These are phyloP conservation scores for Sphyrna mokarran DNA, from an alignment of 2,113 vertebrate genomes.

Conservation along the genomic window DNA sequence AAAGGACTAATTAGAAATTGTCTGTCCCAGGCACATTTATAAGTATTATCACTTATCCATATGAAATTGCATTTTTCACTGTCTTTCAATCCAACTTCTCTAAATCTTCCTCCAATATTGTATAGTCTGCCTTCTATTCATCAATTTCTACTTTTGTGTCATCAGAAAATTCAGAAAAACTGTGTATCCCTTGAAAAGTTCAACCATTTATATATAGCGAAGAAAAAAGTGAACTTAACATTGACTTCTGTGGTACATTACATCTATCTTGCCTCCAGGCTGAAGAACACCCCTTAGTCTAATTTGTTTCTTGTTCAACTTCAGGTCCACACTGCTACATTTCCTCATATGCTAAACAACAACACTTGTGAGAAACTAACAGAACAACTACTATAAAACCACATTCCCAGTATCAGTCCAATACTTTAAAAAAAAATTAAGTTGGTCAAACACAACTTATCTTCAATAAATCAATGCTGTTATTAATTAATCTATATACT, in stretches of 20 bases:
- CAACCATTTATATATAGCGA: background rate
- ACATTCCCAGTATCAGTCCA: background rate
- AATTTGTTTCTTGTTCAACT: background rate
- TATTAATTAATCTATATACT: background rate
- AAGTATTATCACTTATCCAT: background rate
- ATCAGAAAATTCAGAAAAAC: background rate
- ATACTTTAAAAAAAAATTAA: background rate
- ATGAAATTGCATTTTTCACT: background rate
- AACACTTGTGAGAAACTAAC: background rate
- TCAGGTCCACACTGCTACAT: background rate
- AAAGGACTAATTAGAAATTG: background rate
- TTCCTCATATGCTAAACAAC: background rate
- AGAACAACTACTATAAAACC: background rate
- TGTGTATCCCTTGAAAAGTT: background rate
- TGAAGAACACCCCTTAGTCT: background rate
- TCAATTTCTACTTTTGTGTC: background rate
- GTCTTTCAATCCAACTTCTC: background rate
- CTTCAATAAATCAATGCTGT: background rate
- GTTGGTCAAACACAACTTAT: background rate
- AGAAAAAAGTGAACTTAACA: background rate
- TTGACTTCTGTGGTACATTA: background rate
- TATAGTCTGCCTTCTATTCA: background rate
- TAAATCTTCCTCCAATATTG: background rate
- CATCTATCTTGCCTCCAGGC: background rate
- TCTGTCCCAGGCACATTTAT: background rate